phyloP scores from a whole-genome alignment of 2,888 invertebrate genomes.

The Limnephilus rhombicus region DNA sequence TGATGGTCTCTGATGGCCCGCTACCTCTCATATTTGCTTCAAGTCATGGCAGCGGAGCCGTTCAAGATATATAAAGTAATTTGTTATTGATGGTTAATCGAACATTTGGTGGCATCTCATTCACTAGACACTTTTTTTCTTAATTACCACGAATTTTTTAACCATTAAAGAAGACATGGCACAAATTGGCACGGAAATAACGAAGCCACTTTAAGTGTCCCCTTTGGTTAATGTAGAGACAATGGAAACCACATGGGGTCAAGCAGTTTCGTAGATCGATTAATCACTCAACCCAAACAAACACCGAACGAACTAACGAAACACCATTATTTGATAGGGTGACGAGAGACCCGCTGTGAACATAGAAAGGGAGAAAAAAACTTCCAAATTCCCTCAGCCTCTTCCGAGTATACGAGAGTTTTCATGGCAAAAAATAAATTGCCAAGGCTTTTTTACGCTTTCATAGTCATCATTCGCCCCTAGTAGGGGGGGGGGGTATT shows the following conservation, averaged over 20 bases:
- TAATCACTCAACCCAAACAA: not conserved
- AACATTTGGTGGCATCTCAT: no score
- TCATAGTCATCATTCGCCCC: not conserved
- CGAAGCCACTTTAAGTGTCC: not conserved
- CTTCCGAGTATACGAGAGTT: not conserved
- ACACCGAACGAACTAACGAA: not conserved
- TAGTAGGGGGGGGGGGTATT: not conserved
- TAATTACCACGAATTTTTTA: no score
- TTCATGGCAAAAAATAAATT: not conserved
- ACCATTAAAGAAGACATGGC: not conserved
- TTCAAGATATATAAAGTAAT: no score
- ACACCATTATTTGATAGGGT: not conserved
- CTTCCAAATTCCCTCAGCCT: not conserved
- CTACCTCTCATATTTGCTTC: no score
- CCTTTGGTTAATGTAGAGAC: not conserved
- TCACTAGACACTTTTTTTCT: no score
- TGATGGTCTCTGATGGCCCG: no score
- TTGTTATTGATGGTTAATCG: no score
- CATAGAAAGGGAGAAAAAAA: not conserved
- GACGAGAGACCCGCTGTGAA: not conserved
- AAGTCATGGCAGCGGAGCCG: no score
- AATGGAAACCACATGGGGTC: not conserved
- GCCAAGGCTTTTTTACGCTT: not conserved
- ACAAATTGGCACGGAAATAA: not conserved
- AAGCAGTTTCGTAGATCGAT: not conserved